phyloP scores from a whole-genome alignment of 2,888 invertebrate species.

The Loripinus fragilis region DNA sequence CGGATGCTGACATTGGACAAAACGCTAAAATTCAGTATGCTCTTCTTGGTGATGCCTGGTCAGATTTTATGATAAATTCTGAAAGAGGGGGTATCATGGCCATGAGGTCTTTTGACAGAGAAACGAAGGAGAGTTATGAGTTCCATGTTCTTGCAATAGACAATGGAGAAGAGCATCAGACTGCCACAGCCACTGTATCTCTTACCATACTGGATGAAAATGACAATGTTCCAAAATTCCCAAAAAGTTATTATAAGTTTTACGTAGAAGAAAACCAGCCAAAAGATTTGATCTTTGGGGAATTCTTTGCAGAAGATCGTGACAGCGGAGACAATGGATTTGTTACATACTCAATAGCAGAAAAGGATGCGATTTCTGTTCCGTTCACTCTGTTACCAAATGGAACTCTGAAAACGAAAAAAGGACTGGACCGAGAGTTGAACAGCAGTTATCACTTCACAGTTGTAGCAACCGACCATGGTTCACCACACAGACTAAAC shows the following conservation, averaged over 20 bases:
- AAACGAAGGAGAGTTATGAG: slow-evolving; percentile 60
- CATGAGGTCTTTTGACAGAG: slow-evolving; percentile 71
- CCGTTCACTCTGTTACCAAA: slow-evolving; percentile 70
- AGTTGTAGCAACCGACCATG: slow-evolving; percentile 75
- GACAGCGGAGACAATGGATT: slow-evolving; percentile 71
- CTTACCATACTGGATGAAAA: slow-evolving; percentile 71
- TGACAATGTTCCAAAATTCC: slow-evolving; percentile 73
- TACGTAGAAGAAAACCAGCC: slow-evolving; percentile 67
- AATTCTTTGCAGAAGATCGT: slow-evolving; percentile 67
- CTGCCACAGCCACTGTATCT: slow-evolving; percentile 65
- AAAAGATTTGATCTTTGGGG: slow-evolving; percentile 59
- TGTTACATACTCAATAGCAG: slow-evolving; percentile 61
- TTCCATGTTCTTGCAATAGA: slow-evolving; percentile 73
- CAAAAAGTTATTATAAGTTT: slow-evolving; percentile 63
- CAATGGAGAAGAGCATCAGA: slow-evolving; percentile 65
- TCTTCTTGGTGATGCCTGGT: slow-evolving; percentile 63
- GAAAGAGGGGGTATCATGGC: slow-evolving; percentile 68
- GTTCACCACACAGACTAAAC: slow-evolving; percentile 63
- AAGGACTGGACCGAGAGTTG: slow-evolving; percentile 70
- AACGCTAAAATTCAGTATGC: slow-evolving; percentile 70
- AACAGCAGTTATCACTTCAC: slow-evolving; percentile 67
- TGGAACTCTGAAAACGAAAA: slow-evolving; percentile 68
- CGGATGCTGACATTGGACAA: slow-evolving; percentile 71
- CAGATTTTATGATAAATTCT: slow-evolving; percentile 66
- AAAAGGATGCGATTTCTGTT: slow-evolving; percentile 41